Conservation (phyloP, 23 tunicate genomes). For the Halocynthia aurantium region DNA sequence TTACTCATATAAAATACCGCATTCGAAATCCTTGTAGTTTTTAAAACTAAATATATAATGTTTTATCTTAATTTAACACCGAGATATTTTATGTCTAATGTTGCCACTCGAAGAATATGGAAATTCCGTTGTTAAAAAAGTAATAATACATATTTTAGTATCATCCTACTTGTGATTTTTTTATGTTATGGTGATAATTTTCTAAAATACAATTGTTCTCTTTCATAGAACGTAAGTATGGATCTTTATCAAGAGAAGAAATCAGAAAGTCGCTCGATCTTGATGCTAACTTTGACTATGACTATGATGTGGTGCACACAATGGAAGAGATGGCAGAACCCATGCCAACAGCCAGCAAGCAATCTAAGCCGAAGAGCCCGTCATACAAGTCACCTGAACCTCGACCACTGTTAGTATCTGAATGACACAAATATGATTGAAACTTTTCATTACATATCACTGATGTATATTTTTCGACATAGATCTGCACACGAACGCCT, state of each 20-base stretch:
- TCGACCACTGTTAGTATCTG: slow-evolving; percentile 7
- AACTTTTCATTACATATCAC: not conserved
- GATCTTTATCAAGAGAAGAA: slow-evolving; percentile 63
- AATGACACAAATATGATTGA: not conserved
- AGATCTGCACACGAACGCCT: slow-evolving; percentile 25
- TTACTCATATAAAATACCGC: too few relatives aligned
- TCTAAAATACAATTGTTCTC: too few relatives aligned
- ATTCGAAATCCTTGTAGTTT: too few relatives aligned
- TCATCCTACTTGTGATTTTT: too few relatives aligned
- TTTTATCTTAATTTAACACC: too few relatives aligned
- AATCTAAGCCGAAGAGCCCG: slow-evolving; percentile 19
- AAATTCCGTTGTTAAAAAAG: too few relatives aligned
- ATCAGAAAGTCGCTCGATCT: slow-evolving; percentile 74
- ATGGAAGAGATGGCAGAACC: slow-evolving; percentile 43
- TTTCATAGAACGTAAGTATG: slow-evolving; percentile 59
- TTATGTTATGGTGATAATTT: too few relatives aligned
- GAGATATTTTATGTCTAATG: too few relatives aligned
- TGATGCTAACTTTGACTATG: slow-evolving; percentile 37
- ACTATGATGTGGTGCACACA: slow-evolving; percentile 41
- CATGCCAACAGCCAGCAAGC: slow-evolving; percentile 6
- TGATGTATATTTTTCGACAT: not conserved
- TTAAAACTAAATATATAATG: too few relatives aligned
- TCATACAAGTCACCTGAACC: slow-evolving; percentile 16
- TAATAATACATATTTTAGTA: too few relatives aligned
- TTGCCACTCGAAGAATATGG: too few relatives aligned